Evolutionary conservation across 2,797 vertebrate species (phyloP).

Genomic region (Synaphobranchus kaupii): DNA sequence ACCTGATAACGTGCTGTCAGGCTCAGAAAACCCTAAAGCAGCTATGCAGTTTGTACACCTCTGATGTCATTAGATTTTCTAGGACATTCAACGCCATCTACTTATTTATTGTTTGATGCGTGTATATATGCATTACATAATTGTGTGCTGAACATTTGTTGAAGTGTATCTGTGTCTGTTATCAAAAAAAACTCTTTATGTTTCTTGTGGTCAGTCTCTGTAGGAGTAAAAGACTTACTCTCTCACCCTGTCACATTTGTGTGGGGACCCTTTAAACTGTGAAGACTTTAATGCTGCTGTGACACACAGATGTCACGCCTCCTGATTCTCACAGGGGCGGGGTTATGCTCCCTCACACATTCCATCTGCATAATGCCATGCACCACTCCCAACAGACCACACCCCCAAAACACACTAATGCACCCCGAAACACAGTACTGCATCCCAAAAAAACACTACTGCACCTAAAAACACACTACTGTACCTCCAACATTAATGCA

Average conservation of each 20-base stretch:
- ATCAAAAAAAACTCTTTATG: conserved; percentile 7
- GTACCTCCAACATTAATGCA: neutral
- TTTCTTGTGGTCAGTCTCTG: conserved; percentile 20
- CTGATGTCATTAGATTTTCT: conserved; percentile 21
- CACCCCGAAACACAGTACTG: neutral
- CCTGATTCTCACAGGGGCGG: neutral
- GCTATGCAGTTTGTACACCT: conserved; percentile 26
- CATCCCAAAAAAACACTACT: neutral
- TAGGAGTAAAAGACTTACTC: conserved; percentile 1
- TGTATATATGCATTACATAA: conserved; percentile 27
- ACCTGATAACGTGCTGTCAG: neutral
- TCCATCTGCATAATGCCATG: neutral
- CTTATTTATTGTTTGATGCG: conserved; percentile 21
- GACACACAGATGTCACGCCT: neutral
- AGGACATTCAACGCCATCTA: neutral
- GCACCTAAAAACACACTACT: neutral
- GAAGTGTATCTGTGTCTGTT: conserved; percentile 13
- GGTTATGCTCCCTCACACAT: neutral
- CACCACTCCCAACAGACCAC: neutral
- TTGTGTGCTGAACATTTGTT: conserved; percentile 25
- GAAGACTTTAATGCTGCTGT: conserved; percentile 7
- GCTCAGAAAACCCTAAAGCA: neutral
- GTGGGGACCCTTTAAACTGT: conserved; percentile 24
- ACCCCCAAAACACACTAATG: neutral
- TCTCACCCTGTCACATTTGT: conserved; percentile 12